phyloP scores from a whole-genome alignment of 2,888 invertebrate genomes.

The Xanthia icteritia region DNA sequence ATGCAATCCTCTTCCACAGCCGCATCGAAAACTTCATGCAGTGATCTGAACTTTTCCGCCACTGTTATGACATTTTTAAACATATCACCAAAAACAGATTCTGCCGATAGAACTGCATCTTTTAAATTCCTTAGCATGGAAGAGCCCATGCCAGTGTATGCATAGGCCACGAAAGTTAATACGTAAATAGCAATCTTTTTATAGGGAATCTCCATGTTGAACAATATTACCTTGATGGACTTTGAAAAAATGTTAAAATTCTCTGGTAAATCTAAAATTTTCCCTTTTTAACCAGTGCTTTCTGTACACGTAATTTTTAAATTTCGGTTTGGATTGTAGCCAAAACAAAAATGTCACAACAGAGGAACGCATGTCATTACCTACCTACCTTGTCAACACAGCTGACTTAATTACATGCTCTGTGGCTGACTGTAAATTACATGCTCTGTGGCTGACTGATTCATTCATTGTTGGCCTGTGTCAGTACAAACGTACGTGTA shows the following conservation, averaged over 20 bases:
- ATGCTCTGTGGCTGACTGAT: too few relatives aligned
- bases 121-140: conserved; percentile 93
- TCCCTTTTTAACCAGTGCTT: conserved; percentile 27
- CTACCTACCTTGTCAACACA: too few relatives aligned
- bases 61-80: conserved; percentile 93
- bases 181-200: conserved; percentile 93
- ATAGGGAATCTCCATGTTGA: conserved; percentile 93
- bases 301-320: conserved; percentile 65
- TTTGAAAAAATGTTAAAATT: conserved; percentile 25
- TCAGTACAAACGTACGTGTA: too few relatives aligned
- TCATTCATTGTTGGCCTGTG: too few relatives aligned
- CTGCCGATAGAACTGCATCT: conserved; percentile 95
- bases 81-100: conserved; percentile 95
- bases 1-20: conserved; percentile 96
- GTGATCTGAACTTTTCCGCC: conserved; percentile 93
- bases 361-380: too few relatives aligned
- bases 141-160: conserved; percentile 95
- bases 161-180: conserved; percentile 94
- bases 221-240: conserved; percentile 12
- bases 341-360: conserved; percentile 49
- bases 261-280: conserved; percentile 3
- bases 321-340: conserved; percentile 53
- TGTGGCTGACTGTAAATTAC: too few relatives aligned
- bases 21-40: conserved; percentile 95
- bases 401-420: too few relatives aligned